Evolutionary conservation across 2,797 vertebrate species (phyloP).

Genomic region (Eleutherodactylus coqui): DNA sequence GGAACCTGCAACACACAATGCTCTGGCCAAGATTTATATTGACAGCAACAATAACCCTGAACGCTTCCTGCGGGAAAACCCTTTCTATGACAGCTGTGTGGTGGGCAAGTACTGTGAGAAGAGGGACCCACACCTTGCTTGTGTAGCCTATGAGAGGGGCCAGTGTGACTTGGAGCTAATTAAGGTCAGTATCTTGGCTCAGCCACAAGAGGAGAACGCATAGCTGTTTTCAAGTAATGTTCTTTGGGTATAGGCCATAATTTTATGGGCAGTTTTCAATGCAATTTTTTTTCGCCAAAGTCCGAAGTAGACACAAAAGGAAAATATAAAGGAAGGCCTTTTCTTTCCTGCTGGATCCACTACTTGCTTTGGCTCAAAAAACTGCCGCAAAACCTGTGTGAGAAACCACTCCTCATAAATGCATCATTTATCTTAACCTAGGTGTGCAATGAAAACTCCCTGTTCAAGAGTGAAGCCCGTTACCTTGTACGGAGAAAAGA

Average conservation of each 20-base stretch:
- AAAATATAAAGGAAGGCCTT: too few relatives aligned
- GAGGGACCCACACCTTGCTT: conserved; percentile 93
- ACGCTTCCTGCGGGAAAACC: conserved; percentile 90
- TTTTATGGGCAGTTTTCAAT: too few relatives aligned
- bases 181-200: conserved; percentile 75
- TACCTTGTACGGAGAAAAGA: conserved; percentile 94
- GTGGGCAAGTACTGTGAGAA: conserved; percentile 96
- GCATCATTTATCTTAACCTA: conserved; percentile 63
- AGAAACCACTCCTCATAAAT: background rate
- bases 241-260: too few relatives aligned
- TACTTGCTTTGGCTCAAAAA: too few relatives aligned
- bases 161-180: conserved; percentile 94
- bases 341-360: too few relatives aligned
- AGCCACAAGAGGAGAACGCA: background rate
- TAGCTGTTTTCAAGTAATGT: too few relatives aligned
- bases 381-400: too few relatives aligned
- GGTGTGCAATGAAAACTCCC: conserved; percentile 96
- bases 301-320: too few relatives aligned
- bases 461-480: conserved; percentile 93
- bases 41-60: conserved; percentile 95
- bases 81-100: conserved; percentile 90
- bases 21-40: conserved; percentile 94
- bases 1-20: conserved; percentile 93
- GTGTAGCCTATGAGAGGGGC: conserved; percentile 90
- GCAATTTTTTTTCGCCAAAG: too few relatives aligned